A percentile compares a stretch with the other conserved stretches of the same genome.
Evolutionary conservation across 2,113 vertebrate species (phyloP).

Genomic region (Esox niger): DNA sequence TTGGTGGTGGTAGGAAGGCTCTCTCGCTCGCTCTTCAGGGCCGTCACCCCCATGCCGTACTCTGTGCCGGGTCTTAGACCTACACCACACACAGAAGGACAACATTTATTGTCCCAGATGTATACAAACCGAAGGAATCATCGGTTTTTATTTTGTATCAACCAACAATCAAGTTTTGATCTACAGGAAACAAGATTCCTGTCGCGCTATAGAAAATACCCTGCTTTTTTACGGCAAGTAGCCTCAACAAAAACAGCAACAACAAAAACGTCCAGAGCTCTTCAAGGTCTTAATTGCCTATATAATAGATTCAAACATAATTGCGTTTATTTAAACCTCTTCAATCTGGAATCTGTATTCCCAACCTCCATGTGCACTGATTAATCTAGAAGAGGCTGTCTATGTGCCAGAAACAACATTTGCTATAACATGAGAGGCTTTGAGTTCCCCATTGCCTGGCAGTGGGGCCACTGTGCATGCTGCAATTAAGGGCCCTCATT

Average conservation of each 20-base stretch:
- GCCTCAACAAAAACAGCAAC: slow-evolving; percentile 19
- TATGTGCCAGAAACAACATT: slow-evolving; percentile 43
- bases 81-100: slow-evolving; percentile 44
- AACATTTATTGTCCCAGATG: slow-evolving; percentile 5
- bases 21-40: slow-evolving; percentile 87
- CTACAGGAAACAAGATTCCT: slow-evolving; percentile 25
- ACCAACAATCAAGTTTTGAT: background rate
- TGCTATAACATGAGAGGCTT: slow-evolving; percentile 47
- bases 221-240: slow-evolving; percentile 56
- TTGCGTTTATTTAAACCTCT: slow-evolving; percentile 50
- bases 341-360: slow-evolving; percentile 25
- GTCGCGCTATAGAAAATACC: slow-evolving; percentile 37
- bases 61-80: slow-evolving; percentile 91
- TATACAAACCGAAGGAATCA: slow-evolving; percentile 9
- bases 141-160: slow-evolving; percentile 31
- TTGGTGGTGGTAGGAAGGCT: slow-evolving; percentile 91
- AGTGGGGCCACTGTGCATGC: no score
- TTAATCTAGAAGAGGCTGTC: slow-evolving; percentile 49
- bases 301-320: slow-evolving; percentile 47
- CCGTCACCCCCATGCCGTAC: slow-evolving; percentile 94
- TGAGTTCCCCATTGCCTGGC: slow-evolving; percentile 50
- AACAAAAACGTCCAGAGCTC: slow-evolving; percentile 39
- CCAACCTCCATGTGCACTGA: slow-evolving; percentile 53
- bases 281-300: slow-evolving; percentile 42
- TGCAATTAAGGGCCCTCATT: slow-evolving; percentile 52